These are phyloP conservation scores for Apamea crenata DNA, from an alignment of 2,888 invertebrate species.

Conservation along the genomic window DNA sequence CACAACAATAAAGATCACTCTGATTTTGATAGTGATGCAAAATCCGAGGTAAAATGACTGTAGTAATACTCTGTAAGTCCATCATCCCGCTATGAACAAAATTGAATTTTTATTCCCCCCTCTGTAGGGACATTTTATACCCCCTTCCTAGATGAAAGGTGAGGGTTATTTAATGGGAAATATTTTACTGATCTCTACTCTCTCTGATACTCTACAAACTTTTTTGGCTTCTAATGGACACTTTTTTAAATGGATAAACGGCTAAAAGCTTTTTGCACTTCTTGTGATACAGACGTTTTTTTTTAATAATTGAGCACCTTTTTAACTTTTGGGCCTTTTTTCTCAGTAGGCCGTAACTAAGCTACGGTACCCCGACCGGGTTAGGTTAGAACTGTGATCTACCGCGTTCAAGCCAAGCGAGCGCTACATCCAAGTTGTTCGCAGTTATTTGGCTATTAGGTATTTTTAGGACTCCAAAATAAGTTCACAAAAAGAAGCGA, in stretches of 20 bases:
- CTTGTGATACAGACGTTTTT: not conserved
- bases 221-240: not conserved
- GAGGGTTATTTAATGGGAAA: conserved; percentile 35
- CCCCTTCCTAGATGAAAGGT: conserved; percentile 9
- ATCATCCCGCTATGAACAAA: conserved; percentile 40
- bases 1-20: not conserved
- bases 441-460: not conserved
- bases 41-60: not conserved
- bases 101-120: conserved; percentile 38
- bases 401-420: not conserved
- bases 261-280: not conserved
- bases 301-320: not conserved
- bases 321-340: not conserved
- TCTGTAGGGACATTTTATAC: not conserved
- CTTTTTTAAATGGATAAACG: not conserved
- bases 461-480: not conserved
- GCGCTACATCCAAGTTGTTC: not conserved
- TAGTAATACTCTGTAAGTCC: conserved; percentile 39
- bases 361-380: not conserved
- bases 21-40: not conserved
- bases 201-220: not conserved
- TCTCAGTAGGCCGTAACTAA: not conserved
- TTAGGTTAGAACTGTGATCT: not conserved
- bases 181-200: not conserved
- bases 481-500: not conserved